Evolutionary conservation across 64 coral and sea anemone species (phyloP), one percentile per base, ranked within the genome.

Genomic region (Platygyra sinensis): DNA sequence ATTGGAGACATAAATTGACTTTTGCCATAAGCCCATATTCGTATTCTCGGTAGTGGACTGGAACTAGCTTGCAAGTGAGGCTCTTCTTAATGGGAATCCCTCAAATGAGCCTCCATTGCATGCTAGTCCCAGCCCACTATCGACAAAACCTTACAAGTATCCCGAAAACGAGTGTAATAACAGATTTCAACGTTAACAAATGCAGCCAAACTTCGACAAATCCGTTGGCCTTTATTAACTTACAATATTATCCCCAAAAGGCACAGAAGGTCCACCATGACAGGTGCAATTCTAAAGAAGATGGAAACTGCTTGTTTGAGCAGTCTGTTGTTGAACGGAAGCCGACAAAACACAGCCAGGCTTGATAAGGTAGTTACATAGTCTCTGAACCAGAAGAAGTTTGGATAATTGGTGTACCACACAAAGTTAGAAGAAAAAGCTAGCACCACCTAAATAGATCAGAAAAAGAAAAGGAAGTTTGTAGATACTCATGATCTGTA

Each of bases 201-300:
- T 57, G 15, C 54, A 57, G 0, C 12, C 10, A 57, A 57, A 12
- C 14, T 57, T 57, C 1, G 10, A 57, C 14, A 57, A 14, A 15
- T 13, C 6, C 42, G 10, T 57, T 69, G 24, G 65, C 24, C 22
- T 69, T 28, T 7, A 11, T 4, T 59, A 61, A 87, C 95, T 96
- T 77, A 96, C 95, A 96, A 61, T 60, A 96, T 90, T 74, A 96
- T 96, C 46, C 90, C 90, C 49, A 96, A 78, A 52, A 96, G 61
- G 81, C 88, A 96, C 65, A 96, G 79, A 18, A 96, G 87, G 25
- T 96, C 95, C 14, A 88, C 87, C 95, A 96, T 96, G 13, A 96
- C 91, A 0, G 95, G 95, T 11, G 91, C 95, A 24, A 96, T 42
- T 31, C 91, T 86, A n/a, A 93, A 86, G 29, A 96, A 93, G 78